These are phyloP conservation scores for Oostethus manadensis DNA, from an alignment of 2,113 vertebrate genomes.

Conservation along the genomic window DNA sequence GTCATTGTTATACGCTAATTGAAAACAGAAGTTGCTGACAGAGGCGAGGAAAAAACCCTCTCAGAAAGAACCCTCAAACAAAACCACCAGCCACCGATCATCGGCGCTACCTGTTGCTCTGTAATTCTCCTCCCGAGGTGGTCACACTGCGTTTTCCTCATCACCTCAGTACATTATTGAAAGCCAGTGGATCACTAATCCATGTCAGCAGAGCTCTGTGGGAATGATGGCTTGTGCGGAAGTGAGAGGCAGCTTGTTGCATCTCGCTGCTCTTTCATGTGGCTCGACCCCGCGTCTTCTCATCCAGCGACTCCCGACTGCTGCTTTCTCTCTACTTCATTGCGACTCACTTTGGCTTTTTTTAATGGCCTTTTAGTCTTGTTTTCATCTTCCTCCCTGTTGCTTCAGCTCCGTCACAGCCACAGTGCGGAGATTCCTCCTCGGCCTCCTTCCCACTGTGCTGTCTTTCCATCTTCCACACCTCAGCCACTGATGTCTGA, in stretches of 20 bases:
- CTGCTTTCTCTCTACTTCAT: slow-evolving; percentile 12
- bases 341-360: slow-evolving; percentile 12
- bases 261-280: slow-evolving; percentile 43
- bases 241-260: slow-evolving; percentile 38
- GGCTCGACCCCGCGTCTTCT: slow-evolving; percentile 7
- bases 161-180: slow-evolving; percentile 47
- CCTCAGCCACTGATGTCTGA: slow-evolving; percentile 69
- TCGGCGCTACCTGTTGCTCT: too few species aligned
- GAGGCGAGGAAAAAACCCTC: background rate
- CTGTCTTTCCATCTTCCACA: slow-evolving; percentile 34
- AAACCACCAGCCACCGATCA: too few species aligned
- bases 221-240: slow-evolving; percentile 11
- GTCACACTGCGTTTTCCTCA: slow-evolving; percentile 22
- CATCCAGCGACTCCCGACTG: background rate
- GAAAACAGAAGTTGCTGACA: background rate
- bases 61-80: too few species aligned
- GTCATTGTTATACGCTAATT: too few species aligned
- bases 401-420: slow-evolving; percentile 11
- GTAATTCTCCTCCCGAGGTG: too few species aligned
- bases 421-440: slow-evolving; percentile 32
- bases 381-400: slow-evolving; percentile 4
- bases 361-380: slow-evolving; percentile 10
- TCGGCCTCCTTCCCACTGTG: slow-evolving; percentile 26
- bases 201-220: slow-evolving; percentile 38
- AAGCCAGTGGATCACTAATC: slow-evolving; percentile 58